Percentiles rank a stretch among this genome's conserved stretches.
Evolutionary conservation across 2,888 invertebrate species (phyloP).

Genomic region (Acronicta alni): DNA sequence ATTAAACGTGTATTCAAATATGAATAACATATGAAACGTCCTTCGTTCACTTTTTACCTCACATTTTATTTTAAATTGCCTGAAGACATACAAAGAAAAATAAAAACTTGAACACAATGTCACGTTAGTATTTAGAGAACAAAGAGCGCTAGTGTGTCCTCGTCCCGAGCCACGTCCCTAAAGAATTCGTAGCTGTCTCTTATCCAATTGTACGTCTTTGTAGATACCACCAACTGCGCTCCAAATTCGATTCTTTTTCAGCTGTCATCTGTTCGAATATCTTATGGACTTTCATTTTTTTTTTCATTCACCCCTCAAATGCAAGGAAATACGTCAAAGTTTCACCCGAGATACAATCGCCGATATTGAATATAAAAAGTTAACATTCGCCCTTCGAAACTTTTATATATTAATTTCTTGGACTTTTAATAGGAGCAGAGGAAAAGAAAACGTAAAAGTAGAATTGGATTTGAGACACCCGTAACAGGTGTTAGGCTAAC

Average conservation of each 20-base stretch:
- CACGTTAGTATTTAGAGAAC: slow-evolving; percentile 33
- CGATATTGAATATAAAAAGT: slow-evolving; percentile 62
- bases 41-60: slow-evolving; percentile 2
- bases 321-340: slow-evolving; percentile 72
- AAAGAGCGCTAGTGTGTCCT: slow-evolving; percentile 39
- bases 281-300: slow-evolving; percentile 46
- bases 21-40: no score
- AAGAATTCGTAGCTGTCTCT: slow-evolving; percentile 61
- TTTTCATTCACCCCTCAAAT: slow-evolving; percentile 61
- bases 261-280: slow-evolving; percentile 76
- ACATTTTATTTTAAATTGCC: slow-evolving; percentile 6
- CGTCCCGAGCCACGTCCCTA: slow-evolving; percentile 42
- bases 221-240: slow-evolving; percentile 49
- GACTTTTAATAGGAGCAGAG: slow-evolving; percentile 28
- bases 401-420: slow-evolving; percentile 46
- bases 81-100: slow-evolving; percentile 30
- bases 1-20: no score
- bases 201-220: slow-evolving; percentile 56
- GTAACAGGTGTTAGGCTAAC: slow-evolving; percentile 22
- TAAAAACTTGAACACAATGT: slow-evolving; percentile 24
- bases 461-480: slow-evolving; percentile 27
- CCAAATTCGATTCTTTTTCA: slow-evolving; percentile 77
- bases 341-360: slow-evolving; percentile 67
- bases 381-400: slow-evolving; percentile 33
- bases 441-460: slow-evolving; percentile 35